Evolutionary conservation across 2,797 vertebrate species (phyloP), one percentile per base, ranked within the genome.

Genomic region (Rhadinocentrus ornatus): DNA sequence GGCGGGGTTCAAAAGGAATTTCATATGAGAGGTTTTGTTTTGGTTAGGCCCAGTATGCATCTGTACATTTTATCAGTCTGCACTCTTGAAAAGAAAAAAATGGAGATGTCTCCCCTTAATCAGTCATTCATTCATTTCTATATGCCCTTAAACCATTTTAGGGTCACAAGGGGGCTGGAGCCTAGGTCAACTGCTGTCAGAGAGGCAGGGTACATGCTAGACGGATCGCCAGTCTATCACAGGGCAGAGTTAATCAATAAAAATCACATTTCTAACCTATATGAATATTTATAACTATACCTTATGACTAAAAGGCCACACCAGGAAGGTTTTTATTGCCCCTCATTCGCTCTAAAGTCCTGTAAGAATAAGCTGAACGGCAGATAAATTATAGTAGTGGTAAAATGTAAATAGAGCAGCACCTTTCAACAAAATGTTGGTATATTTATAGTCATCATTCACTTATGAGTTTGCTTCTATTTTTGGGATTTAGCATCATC

Each of bases 1-100:
- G 86, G 78, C 69, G 83, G 80, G 66, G 65, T 74, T 66, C 54
- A 69, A 78, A 54, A 56, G 53, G 62, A 74, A 67, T 64, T 73
- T 72, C 53, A 39, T 50, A 35, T 26, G 44, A 67, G 37, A 29
- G 44, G 31, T 6, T 62, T 18, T 53, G 24, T 52, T 15, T 18
- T 20, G 7, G 26, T 18, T 13, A 54, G 24, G 52, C 26, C 52
- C 15, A 53, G 12, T 26, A 15, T 53, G 12, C n/a, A 9, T 58
- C 27, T 5, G 6, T 70, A 24, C 50, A 15, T 64, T 4, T 24
- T 32, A 18, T 67, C 50, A 58, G 26, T 66, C 58, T 46, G 10
- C 56, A 10, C 50, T 63, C 13, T 50, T 41, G 8, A 55, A 8
- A 26, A 54, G 44, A 8, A 44, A 8, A 44, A 55, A 65, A 24